phyloP scores from a whole-genome alignment of 2,113 vertebrate species.

The Oxygymnocypris stewartii region DNA sequence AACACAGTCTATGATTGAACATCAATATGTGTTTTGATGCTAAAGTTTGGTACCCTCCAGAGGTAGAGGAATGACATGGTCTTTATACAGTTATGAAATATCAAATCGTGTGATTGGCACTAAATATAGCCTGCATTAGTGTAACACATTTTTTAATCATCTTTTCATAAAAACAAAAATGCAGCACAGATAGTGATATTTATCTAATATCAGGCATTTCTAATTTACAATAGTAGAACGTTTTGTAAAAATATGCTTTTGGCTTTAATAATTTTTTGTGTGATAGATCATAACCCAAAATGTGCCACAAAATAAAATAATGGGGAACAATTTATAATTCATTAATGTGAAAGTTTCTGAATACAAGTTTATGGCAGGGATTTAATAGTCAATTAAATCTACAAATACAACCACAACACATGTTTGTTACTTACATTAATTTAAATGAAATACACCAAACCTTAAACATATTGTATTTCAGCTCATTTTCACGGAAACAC shows the following conservation, averaged over 20 bases:
- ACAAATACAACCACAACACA: not conserved
- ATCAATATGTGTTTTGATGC: not conserved
- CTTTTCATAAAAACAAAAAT: not conserved
- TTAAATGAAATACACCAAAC: not conserved
- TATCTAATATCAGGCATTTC: not conserved
- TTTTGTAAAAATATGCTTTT: not conserved
- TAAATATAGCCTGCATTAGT: not conserved
- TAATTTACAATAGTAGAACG: not conserved
- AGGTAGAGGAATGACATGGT: not conserved
- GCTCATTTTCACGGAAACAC: not conserved
- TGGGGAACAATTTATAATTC: not conserved
- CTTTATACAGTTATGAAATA: not conserved
- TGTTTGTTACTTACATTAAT: not conserved
- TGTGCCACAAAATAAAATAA: not conserved
- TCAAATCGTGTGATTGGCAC: not conserved
- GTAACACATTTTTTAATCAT: not conserved
- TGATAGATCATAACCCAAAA: not conserved
- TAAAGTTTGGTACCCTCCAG: conserved; percentile 18
- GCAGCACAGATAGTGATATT: not conserved
- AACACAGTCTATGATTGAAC: not conserved
- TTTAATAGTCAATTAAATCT: not conserved
- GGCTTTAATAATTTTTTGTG: not conserved
- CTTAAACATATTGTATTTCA: not conserved
- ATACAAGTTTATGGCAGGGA: not conserved
- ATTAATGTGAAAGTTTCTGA: not conserved